Evolutionary conservation across 2,888 invertebrate genomes (phyloP), one percentile per base, ranked within the genome.

Genomic region (Pandemis cinnamomeana): DNA sequence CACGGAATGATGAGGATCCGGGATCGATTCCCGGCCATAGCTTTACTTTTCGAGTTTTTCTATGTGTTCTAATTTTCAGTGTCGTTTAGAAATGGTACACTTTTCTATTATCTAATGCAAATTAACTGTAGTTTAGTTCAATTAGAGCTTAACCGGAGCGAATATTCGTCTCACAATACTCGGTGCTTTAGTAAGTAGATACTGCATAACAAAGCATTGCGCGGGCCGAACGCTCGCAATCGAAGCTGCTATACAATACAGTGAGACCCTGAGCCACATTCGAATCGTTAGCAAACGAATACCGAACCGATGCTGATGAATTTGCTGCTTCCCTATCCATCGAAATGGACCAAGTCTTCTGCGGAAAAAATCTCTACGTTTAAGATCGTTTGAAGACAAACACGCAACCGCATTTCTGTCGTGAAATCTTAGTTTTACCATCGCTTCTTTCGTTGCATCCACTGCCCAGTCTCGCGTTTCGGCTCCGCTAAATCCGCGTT

Each of bases 181-280:
- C 71, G 72, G 71, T 75, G 75, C 74, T 71, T 72, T 68, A 64
- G 73, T 70, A 66, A 70, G 60, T 73, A 36, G 27, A 8, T 8
- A 73, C 70, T 60, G 70, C 70, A 78, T 77, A 80, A 85, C 81
- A 83, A 84, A 83, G 81, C 78, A 77, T 81, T 81, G 82, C 80
- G 80, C 80, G 83, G 80, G 80, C 78, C 78, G 77, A 76, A 78
- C 80, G 78, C 77, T 76, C 78, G 82, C 83, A 85, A 84, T 84
- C 78, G 71, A 77, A 78, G 75, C 76, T 77, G 78, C 79, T 76
- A 81, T 79, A 87, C 86, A 86, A 85, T 84, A 77, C 77, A 64
- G 67, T 48, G 76, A 82, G 87, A 83, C 89, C 88, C 83, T 87
- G 88, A 88, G 78, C 87, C 84, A 89, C 81, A 87, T 89, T 84